phyloP scores from a whole-genome alignment of 1,140 invertebrate species.

The Bradynema listronoti region DNA sequence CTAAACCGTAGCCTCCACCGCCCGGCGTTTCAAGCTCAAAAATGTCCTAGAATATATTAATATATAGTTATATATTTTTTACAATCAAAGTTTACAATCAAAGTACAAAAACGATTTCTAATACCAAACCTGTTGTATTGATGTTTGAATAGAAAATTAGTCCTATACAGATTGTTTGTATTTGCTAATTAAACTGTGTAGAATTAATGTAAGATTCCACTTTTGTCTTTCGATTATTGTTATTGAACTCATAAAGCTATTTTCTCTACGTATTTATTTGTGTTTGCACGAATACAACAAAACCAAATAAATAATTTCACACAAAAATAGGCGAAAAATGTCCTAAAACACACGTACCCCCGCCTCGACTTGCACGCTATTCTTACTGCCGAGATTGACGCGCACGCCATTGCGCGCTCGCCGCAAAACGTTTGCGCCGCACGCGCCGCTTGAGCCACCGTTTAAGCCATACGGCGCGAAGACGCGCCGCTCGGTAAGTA shows the following conservation, averaged over 20 bases:
- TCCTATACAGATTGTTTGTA: too few species aligned
- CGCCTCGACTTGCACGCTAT: constrained; percentile 70
- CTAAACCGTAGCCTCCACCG: constrained; percentile 61
- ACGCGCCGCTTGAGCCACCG: constrained; percentile 70
- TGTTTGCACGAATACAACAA: background rate
- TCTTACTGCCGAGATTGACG: constrained; percentile 81
- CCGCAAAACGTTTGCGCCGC: constrained; percentile 74
- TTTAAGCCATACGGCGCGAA: constrained; percentile 81
- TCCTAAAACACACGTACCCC: constrained; percentile 63
- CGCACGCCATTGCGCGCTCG: constrained; percentile 66
- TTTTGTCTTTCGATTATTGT: background rate
- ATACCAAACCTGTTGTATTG: background rate
- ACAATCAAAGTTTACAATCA: background rate
- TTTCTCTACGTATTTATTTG: background rate
- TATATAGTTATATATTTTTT: background rate
- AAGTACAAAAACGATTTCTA: background rate
- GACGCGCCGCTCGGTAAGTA: constrained; percentile 86
- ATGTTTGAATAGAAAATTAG: background rate
- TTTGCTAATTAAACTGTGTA: background rate
- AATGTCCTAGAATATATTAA: constrained; percentile 59
- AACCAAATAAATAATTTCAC: background rate
- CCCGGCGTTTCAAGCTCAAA: constrained; percentile 61
- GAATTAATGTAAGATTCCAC: background rate
- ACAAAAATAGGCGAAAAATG: too few species aligned
- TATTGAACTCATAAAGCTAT: background rate